Base-by-base conservation (phyloP, 1,140 invertebrate species). In the Cepaea nemoralis region DNA sequence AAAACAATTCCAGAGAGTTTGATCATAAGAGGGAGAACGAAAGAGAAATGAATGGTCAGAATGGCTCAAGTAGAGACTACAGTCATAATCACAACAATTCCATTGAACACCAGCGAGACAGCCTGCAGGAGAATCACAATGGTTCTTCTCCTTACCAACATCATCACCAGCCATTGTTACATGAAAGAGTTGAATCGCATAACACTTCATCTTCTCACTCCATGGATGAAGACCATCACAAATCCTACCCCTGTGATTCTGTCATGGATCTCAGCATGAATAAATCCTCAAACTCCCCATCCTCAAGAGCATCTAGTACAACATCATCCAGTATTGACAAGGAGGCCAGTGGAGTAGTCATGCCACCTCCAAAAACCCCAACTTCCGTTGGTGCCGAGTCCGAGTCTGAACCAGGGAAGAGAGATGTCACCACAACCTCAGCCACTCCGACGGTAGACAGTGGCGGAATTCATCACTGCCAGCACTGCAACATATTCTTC, bases 401-500 rank as follows among this genome's bases (percentile, higher is more conserved):
- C 19, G 80, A 81, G 39, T 74, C 80, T 0, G 70, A 74, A 33
- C 69, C 55, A 40, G 70, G 81, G 24, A 82, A 88, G 59, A 82
- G 87, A 22, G 85, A 88, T 69, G 87, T 88, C 16, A 88, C 87
- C 40, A 88, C 87, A 42, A 89, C 88, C 37, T 88, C 88, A 24
- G 84, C 82, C 40, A 86, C 86, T 1, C 87, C 87, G 22, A 85
- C 85, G 2, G 87, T 85, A 24, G 89, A 90, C 83, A 86, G 83
- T 78, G 83, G 84, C 33, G 82, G 82, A 14, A 87, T 89, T 35
- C 89, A 90, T 80, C 88, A 89, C 71, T 90, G 89, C 84, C 83
- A 84, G 19, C 89, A 90, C 81, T 90, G 89, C 76, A 89, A 88
- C 85, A 89, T 90, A 77, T 87, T 88, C 63, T 90, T 89, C 84